Evolutionary conservation across 1,140 invertebrate genomes (phyloP), one percentile per base, ranked within the genome.

Genomic region (Drosophila quadrilineata): DNA sequence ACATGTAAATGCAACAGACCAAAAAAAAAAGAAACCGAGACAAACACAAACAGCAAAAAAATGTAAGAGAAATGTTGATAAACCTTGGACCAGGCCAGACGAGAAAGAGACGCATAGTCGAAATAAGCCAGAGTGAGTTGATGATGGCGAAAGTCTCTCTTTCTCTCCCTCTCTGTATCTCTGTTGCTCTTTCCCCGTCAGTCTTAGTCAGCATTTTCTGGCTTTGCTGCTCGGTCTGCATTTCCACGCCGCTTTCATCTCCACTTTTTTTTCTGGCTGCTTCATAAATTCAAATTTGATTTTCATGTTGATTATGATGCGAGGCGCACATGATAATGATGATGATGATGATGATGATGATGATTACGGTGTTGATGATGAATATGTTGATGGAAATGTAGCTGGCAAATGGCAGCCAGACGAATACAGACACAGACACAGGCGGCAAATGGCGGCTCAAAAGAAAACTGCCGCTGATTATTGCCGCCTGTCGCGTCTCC

Each of bases 211-310:
- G n/a, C 33, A 3, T 14, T 19, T 28, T 12, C 3, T 5, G 4
- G 28, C 19, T 19, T 6, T 3, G 1, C 8, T 6, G 22, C 28
- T 3, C 6, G 9, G 17, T 17, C 10, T 22, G 5, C 5, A 9
- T 3, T 22, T 12, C 29, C n/a, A n/a, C 16, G 9, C 21, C 29
- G 22, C 46, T 35, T 36, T 46, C 26, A 58, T 53, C 24, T 40
- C 22, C 29, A 35, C 14, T 54, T 41, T 54, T 17, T 38, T 38
- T 36, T 16, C 36, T 54, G 50, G 64, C 48, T 72, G 77, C 69
- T 82, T 84, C 77, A 84, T 84, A 84, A 84, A 84, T 84, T 84
- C 77, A 84, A 84, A 84, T 84, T 84, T 84, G 77, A 84, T 84
- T 84, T 84, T 84, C 77, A 84, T 84, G 77, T 84, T 84, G 77